A percentile compares a stretch with the other conserved stretches of the same genome.
phyloP scores from a whole-genome alignment of 1,140 invertebrate genomes.

The Drosophila pectinifera region DNA sequence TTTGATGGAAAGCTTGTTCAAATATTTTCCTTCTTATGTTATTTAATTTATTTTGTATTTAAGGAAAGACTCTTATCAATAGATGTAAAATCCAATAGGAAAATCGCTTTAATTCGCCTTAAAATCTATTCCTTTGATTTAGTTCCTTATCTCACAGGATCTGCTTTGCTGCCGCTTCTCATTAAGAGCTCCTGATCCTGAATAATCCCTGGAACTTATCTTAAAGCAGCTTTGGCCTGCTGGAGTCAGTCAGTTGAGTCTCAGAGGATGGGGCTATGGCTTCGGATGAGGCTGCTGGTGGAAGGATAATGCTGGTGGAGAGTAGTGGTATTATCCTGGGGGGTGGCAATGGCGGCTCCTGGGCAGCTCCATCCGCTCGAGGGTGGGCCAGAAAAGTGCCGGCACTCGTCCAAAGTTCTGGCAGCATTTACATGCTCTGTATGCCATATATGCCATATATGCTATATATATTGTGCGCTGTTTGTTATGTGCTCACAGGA shows the following conservation, averaged over 20 bases:
- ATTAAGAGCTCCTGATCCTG: constrained; percentile 7
- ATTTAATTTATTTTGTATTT: neutral
- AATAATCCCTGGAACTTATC: constrained; percentile 25
- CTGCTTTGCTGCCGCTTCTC: neutral
- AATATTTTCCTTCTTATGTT: neutral
- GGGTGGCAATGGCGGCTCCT: constrained; percentile 15
- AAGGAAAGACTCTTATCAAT: too few relatives aligned
- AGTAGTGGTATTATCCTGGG: neutral
- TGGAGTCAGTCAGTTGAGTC: constrained; percentile 31
- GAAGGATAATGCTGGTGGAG: constrained; percentile 16
- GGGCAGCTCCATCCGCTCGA: constrained; percentile 37
- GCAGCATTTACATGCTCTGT: constrained; percentile 43
- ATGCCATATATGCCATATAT: constrained; percentile 28
- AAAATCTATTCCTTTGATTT: neutral
- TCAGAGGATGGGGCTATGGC: neutral
- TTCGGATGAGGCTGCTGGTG: constrained; percentile 3
- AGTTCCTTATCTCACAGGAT: neutral
- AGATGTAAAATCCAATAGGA: too few relatives aligned
- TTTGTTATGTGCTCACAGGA: constrained; percentile 12
- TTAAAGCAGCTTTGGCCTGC: constrained; percentile 31
- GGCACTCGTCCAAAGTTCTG: constrained; percentile 32
- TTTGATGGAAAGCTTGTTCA: too few relatives aligned
- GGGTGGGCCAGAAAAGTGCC: constrained; percentile 40
- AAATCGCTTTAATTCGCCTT: too few relatives aligned
- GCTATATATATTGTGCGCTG: constrained; percentile 9